phyloP scores from a whole-genome alignment of 2,797 vertebrate species.

The Lutjanus argentimaculatus region DNA sequence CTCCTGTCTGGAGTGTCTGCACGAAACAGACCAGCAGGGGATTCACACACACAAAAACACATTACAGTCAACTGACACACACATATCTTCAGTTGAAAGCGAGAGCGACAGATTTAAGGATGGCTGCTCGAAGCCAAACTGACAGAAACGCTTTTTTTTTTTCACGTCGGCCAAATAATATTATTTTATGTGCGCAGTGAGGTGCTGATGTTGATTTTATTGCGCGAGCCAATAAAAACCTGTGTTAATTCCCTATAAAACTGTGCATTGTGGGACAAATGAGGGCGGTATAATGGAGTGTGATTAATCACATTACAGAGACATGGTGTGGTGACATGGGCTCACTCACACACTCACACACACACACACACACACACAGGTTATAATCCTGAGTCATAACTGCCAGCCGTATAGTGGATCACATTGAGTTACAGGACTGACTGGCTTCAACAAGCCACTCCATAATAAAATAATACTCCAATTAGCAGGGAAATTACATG shows the following conservation, averaged over 20 bases:
- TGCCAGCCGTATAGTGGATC: conserved; percentile 60
- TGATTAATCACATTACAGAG: conserved; percentile 78
- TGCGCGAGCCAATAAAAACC: conserved; percentile 64
- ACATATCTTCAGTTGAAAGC: conserved; percentile 65
- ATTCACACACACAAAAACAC: conserved; percentile 81
- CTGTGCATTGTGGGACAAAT: conserved; percentile 71
- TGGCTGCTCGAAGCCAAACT: conserved; percentile 49
- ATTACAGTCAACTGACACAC: conserved; percentile 61
- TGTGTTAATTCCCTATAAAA: conserved; percentile 74
- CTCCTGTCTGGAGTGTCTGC: conserved; percentile 75
- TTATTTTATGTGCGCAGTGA: conserved; percentile 41
- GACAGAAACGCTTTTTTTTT: conserved; percentile 30
- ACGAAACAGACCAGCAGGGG: conserved; percentile 76
- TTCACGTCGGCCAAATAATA: conserved; percentile 51
- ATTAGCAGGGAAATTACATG: conserved; percentile 40
- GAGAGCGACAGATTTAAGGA: conserved; percentile 61
- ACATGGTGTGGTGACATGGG: conserved; percentile 56
- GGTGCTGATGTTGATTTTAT: conserved; percentile 72
- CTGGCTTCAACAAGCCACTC: conserved; percentile 46
- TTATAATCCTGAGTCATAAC: conserved; percentile 76
- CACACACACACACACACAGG: conserved; percentile 50
- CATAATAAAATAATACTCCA: conserved; percentile 37
- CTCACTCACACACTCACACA: conserved; percentile 7
- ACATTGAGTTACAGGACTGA: conserved; percentile 54
- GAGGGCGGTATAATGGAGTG: conserved; percentile 72